phyloP scores from a whole-genome alignment of 1,140 invertebrate genomes.

The Cyphomyrmex costatus region DNA sequence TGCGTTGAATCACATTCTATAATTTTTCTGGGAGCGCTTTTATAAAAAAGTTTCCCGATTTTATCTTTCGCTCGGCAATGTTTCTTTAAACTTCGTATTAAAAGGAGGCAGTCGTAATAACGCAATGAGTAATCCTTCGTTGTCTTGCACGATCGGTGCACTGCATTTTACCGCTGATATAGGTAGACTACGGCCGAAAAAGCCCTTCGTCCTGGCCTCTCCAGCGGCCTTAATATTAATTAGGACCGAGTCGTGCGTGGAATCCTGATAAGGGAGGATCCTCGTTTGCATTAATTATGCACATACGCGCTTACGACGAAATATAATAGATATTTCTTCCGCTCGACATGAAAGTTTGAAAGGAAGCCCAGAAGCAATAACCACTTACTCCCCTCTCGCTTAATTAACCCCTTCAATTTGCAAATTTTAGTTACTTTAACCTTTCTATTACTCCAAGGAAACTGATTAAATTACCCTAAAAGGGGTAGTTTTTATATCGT shows the following conservation, averaged over 20 bases:
- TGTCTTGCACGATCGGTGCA: constrained; percentile 25
- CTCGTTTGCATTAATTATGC: constrained; percentile 61
- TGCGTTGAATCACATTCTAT: background rate
- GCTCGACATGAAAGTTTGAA: background rate
- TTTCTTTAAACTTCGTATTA: background rate
- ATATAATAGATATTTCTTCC: constrained; percentile 54
- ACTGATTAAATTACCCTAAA: constrained; percentile 30
- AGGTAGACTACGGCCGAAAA: background rate
- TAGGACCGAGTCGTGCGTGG: constrained; percentile 54
- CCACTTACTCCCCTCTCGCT: constrained; percentile 11
- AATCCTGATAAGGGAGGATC: constrained; percentile 53
- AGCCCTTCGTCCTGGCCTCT: constrained; percentile 27
- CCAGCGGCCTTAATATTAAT: constrained; percentile 51
- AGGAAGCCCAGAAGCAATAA: constrained; percentile 24
- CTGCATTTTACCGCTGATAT: constrained; percentile 11
- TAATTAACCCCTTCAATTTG: constrained; percentile 36
- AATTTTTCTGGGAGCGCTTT: background rate
- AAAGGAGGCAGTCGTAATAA: background rate
- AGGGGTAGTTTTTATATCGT: background rate
- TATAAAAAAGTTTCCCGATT: background rate
- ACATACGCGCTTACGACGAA: constrained; percentile 36
- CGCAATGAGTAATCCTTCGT: constrained; percentile 1
- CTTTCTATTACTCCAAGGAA: background rate
- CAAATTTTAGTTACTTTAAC: constrained; percentile 44
- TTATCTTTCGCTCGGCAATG: background rate